phyloP scores from a whole-genome alignment of 2,113 vertebrate genomes.

The Megaleporinus macrocephalus region DNA sequence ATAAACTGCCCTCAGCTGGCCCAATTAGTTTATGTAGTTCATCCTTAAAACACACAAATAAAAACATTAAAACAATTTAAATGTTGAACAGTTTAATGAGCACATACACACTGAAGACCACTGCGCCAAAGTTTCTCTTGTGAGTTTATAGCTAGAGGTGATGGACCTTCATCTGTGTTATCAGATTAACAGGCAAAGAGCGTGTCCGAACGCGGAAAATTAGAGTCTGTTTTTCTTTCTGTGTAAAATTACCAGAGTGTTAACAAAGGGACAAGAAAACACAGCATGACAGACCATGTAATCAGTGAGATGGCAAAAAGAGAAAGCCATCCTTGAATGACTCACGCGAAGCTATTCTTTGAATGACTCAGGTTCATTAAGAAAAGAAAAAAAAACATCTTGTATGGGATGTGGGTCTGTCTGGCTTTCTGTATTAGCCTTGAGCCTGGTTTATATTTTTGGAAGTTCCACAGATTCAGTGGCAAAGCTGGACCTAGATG shows the following conservation, averaged over 20 bases:
- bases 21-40: background rate
- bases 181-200: background rate
- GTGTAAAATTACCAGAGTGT: background rate
- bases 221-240: background rate
- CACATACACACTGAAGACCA: too few species aligned
- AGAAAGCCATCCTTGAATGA: background rate
- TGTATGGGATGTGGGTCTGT: background rate
- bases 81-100: too few species aligned
- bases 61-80: background rate
- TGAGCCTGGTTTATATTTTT: conserved; percentile 4
- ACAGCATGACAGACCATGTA: conserved; percentile 4
- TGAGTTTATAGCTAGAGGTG: background rate
- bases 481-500: conserved; percentile 23
- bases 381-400: background rate
- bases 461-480: background rate
- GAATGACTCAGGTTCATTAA: conserved; percentile 7
- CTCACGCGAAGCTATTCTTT: background rate
- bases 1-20: too few species aligned
- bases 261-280: background rate
- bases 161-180: background rate
- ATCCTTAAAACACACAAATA: background rate
- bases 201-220: conserved; percentile 2
- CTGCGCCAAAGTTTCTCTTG: background rate
- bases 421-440: background rate
- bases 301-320: background rate